Base-by-base conservation (phyloP, 1,140 invertebrate species). In the Drosophila lini region DNA sequence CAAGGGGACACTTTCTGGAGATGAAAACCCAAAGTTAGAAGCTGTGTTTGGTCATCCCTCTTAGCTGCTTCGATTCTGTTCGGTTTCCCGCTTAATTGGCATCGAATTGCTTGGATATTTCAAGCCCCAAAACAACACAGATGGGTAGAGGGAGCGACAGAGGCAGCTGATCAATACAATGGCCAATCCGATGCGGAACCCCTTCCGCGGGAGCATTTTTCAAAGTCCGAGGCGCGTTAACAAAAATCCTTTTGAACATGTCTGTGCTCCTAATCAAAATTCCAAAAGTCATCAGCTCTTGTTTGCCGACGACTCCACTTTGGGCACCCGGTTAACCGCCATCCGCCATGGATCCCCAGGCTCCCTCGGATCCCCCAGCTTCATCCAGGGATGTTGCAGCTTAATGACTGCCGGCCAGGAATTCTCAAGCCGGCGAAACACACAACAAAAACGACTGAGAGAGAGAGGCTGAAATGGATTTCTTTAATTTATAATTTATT, bases 401-500 rank as follows among this genome's bases (percentile, higher is more conserved):
- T 80, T 89, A 89, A 89, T 89, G 84, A 89, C 84, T 81, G 74
- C 74, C 67, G 80, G 69, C 47, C 58, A 82, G 85, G 77, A 84
- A 89, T 89, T 89, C 84, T 89, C 73, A 73, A 81, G 78, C 76
- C 65, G 47, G 50, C 45, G 38, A 59, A 50, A 47, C 28, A 59
- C 52, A 63, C 48, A 50, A 52, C 69, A 48, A 44, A 71, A 74
- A 48, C 34, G 42, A 52, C 38, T 19, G 19, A 5, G 4, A 38
- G 25, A 53, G 34, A 38, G 34, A 55, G 69, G 55, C 71, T 36
- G 58, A 85, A 89, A 84, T 89, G 84, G 78, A 89, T 89, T 89
- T 89, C 80, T 89, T 89, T 89, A 89, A 89, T 89, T 89, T 89
- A 81, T 89, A 89, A 89, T 89, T 89, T 89, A 89, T 89, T 89